Evolutionary conservation across 2,797 vertebrate species (phyloP).

Genomic region (Gambusia yucatana): DNA sequence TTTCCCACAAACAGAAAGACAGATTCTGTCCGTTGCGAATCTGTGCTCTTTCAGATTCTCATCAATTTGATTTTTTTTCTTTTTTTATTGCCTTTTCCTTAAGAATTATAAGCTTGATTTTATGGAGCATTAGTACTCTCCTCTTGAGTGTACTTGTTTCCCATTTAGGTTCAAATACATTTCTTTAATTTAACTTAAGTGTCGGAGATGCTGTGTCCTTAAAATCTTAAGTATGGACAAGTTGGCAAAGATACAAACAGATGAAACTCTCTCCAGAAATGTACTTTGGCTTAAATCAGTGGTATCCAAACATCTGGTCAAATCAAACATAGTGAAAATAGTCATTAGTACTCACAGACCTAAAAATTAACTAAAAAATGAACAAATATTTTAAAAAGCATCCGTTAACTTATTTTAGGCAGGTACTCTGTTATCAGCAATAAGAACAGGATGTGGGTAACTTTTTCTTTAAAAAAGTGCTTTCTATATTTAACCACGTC

Average conservation of each 20-base stretch:
- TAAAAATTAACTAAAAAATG: background rate
- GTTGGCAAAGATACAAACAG: background rate
- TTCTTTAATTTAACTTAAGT: background rate
- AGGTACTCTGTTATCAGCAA: too few species aligned
- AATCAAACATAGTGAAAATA: background rate
- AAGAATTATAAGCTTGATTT: background rate
- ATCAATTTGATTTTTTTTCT: background rate
- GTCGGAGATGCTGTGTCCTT: background rate
- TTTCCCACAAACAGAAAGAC: background rate
- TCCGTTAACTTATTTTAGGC: background rate
- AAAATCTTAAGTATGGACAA: background rate
- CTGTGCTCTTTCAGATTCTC: background rate
- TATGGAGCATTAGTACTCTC: background rate
- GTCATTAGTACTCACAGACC: background rate
- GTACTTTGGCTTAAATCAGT: background rate
- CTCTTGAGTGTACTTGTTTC: background rate
- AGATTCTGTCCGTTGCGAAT: background rate
- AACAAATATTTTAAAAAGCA: background rate
- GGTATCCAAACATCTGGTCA: background rate
- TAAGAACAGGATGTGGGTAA: background rate
- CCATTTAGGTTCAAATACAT: background rate
- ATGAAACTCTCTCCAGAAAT: background rate
- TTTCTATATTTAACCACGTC: background rate
- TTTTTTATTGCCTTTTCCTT: background rate
- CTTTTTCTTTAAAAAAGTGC: background rate